These are phyloP conservation scores for Centropus unirufus DNA, from an alignment of 2,113 vertebrate genomes.

Conservation along the genomic window DNA sequence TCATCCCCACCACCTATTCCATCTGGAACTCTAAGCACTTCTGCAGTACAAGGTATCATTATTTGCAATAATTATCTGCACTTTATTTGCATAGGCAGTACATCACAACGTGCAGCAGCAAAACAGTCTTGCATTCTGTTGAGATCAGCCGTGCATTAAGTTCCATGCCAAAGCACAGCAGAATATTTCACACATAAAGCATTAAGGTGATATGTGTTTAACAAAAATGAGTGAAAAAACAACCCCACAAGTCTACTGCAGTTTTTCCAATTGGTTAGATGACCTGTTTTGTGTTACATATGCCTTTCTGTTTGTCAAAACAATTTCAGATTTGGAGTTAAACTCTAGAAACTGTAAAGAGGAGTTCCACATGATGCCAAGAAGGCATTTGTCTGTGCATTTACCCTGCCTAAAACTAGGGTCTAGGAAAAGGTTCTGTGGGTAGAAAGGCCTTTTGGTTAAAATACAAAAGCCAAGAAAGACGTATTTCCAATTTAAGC, in stretches of 20 bases:
- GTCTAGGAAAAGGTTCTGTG: neutral
- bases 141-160: neutral
- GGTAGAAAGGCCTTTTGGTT: neutral
- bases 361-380: fast-evolving
- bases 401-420: neutral
- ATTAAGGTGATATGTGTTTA: neutral
- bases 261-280: neutral
- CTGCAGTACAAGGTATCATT: neutral
- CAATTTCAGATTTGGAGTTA: neutral
- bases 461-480: neutral
- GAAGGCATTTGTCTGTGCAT: neutral
- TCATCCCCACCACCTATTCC: neutral
- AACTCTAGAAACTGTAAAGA: neutral
- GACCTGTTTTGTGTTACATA: neutral
- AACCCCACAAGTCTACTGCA: fast-evolving
- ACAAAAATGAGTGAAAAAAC: neutral
- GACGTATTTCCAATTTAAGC: neutral
- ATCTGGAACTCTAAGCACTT: neutral
- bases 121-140: neutral
- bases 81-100: neutral
- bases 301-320: neutral
- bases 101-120: neutral
- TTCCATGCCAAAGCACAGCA: neutral
- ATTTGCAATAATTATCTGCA: neutral
- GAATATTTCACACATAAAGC: neutral